phyloP scores from a whole-genome alignment of 2,888 invertebrate genomes.

The Trilocha varians region DNA sequence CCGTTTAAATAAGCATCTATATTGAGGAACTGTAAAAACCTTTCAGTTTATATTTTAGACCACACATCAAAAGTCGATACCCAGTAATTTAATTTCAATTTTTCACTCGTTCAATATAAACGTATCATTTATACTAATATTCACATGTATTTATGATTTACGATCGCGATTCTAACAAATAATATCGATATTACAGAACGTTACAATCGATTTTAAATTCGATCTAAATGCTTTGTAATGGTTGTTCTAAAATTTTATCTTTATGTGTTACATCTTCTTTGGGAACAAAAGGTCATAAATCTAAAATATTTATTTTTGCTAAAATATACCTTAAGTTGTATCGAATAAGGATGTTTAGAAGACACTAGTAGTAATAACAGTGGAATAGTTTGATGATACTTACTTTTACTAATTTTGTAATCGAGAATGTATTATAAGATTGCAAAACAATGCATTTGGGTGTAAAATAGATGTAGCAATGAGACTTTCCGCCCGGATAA shows the following conservation, averaged over 20 bases:
- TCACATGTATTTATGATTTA: neutral
- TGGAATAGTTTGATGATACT: no score
- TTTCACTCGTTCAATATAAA: neutral
- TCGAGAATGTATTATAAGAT: no score
- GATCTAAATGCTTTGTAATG: neutral
- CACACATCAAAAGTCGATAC: neutral
- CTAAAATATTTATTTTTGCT: no score
- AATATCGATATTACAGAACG: neutral
- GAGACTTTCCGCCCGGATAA: no score
- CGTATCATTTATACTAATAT: neutral
- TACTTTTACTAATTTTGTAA: no score
- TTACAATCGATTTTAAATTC: neutral
- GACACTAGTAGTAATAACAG: no score
- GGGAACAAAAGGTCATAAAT: neutral
- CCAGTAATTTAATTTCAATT: constrained; percentile 3
- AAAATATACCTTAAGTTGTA: no score
- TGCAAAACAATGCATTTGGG: no score
- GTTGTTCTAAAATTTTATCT: neutral
- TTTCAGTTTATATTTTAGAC: neutral
- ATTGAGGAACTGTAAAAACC: neutral
- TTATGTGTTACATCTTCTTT: neutral
- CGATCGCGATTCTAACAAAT: neutral
- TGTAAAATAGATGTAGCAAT: no score
- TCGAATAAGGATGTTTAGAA: no score
- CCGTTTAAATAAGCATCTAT: no score